These are phyloP conservation scores for Lytechinus pictus DNA, from an alignment of 35 echinoderm and acorn worm genomes.

Conservation along the genomic window DNA sequence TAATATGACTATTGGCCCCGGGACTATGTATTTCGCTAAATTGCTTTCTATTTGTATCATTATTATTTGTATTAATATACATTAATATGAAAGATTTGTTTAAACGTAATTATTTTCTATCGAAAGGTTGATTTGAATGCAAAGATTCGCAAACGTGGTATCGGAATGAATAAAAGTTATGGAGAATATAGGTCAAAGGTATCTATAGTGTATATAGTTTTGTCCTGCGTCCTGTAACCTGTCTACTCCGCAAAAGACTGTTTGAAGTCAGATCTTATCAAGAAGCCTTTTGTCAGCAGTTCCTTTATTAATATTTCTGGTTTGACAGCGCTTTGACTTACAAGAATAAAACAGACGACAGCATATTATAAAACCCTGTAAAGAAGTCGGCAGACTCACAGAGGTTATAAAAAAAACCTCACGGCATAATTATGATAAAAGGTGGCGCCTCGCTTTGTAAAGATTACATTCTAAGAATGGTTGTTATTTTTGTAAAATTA, in stretches of 20 bases:
- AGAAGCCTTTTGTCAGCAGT: neutral
- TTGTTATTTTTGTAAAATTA: neutral
- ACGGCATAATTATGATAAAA: neutral
- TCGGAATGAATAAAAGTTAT: neutral
- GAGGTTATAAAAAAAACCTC: neutral
- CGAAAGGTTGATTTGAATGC: too few species aligned
- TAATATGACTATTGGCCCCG: too few species aligned
- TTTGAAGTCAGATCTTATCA: neutral
- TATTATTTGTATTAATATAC: too few species aligned
- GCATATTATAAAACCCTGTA: neutral
- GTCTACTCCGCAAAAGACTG: neutral
- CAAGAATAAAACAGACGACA: neutral
- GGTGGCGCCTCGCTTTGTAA: neutral
- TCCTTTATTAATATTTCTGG: slow-evolving; percentile 19
- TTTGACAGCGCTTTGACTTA: neutral
- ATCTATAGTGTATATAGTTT: neutral
- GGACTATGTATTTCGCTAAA: too few species aligned
- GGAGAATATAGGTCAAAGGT: slow-evolving; percentile 1
- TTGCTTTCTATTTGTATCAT: too few species aligned
- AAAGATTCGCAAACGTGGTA: neutral
- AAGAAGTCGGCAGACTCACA: neutral
- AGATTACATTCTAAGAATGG: neutral
- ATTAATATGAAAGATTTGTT: too few species aligned
- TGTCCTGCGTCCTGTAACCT: neutral
- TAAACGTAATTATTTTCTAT: too few species aligned